A percentile compares a stretch with the other conserved stretches of the same genome.
Conservation (phyloP, 2,888 invertebrate species). For the Cylindroiulus punctatus region DNA sequence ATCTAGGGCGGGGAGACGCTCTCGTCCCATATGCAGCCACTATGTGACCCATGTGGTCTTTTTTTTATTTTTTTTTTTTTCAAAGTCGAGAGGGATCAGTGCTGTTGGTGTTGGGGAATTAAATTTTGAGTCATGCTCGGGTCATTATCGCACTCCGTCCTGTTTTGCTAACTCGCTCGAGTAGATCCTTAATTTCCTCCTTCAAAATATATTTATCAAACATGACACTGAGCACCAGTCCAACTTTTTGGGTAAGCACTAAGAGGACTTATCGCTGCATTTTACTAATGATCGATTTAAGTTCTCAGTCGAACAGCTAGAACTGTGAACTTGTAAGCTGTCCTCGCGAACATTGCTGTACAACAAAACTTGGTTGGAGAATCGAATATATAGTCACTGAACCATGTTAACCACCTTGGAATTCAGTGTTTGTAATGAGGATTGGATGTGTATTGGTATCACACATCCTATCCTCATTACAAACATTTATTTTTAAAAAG, state of each 20-base stretch:
- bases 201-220: conserved; percentile 16
- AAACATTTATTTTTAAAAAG: no score
- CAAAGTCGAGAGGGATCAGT: background rate
- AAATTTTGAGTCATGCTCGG: conserved; percentile 34
- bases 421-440: no score
- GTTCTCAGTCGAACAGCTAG: background rate
- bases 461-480: no score
- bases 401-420: no score
- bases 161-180: background rate
- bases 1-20: background rate
- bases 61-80: conserved; percentile 20
- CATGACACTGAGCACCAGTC: background rate
- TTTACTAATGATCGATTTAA: background rate
- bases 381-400: no score
- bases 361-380: background rate
- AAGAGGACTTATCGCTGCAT: background rate
- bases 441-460: no score
- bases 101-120: conserved; percentile 8
- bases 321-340: background rate
- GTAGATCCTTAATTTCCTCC: conserved; percentile 42
- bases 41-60: conserved; percentile 2
- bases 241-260: background rate
- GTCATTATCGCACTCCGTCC: conserved; percentile 21
- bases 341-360: background rate
- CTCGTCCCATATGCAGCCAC: conserved; percentile 6